Percentiles rank a stretch among this genome's conserved stretches.
Conservation (phyloP, 2,888 invertebrate genomes). For the Chaitophorus viminalis region DNA sequence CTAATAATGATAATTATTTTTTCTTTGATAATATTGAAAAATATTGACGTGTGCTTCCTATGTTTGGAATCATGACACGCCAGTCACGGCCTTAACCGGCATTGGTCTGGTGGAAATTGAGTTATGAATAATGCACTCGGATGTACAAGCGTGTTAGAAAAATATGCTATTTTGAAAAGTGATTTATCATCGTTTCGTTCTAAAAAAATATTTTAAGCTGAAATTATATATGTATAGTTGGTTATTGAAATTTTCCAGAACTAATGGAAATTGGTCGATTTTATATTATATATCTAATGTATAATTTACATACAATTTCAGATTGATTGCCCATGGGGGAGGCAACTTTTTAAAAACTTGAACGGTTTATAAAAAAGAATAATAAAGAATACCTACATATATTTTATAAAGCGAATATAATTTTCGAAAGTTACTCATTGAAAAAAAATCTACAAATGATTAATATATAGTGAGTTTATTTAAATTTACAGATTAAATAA, state of each 20-base stretch:
- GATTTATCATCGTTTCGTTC: neutral
- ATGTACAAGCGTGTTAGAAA: neutral
- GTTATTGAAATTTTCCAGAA: neutral
- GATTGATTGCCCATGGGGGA: neutral
- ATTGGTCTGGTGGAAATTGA: neutral
- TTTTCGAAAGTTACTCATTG: neutral
- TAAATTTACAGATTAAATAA: neutral
- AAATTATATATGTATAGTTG: neutral
- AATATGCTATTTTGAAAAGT: neutral
- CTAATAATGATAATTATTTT: too few relatives aligned
- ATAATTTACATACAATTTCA: neutral
- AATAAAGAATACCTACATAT: neutral
- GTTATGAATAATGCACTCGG: neutral
- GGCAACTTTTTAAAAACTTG: neutral
- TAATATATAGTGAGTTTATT: neutral
- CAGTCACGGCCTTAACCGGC: neutral
- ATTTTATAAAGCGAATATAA: neutral
- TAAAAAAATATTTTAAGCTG: neutral
- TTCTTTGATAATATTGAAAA: too few relatives aligned
- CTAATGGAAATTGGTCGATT: neutral
- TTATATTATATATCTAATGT: neutral
- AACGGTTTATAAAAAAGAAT: neutral
- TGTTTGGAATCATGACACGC: too few relatives aligned
- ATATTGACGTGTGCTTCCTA: too few relatives aligned
- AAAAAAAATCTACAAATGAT: neutral